Evolutionary conservation across 2,797 vertebrate species (phyloP).

Genomic region (Nannoperca obscura): DNA sequence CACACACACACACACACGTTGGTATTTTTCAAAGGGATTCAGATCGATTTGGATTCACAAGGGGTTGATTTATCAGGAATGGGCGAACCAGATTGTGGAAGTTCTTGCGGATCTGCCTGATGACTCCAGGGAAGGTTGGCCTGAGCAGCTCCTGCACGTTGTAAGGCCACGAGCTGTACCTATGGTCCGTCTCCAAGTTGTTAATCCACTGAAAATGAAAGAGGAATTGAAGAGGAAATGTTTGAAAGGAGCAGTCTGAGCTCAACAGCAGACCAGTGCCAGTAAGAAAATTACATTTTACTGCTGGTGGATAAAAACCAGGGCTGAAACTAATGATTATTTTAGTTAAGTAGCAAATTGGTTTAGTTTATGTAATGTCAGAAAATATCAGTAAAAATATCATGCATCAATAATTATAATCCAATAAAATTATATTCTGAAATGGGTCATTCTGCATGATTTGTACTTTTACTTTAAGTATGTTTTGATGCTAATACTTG

Average conservation of each 20-base stretch:
- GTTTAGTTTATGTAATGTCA: background rate
- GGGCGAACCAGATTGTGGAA: slow-evolving; percentile 95
- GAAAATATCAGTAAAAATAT: background rate
- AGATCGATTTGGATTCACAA: slow-evolving; percentile 16
- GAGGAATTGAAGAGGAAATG: slow-evolving; percentile 8
- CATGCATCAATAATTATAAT: no score
- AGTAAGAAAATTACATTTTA: slow-evolving; percentile 19
- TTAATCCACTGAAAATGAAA: slow-evolving; percentile 92
- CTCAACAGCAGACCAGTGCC: background rate
- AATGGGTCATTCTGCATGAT: no score
- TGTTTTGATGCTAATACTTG: no score
- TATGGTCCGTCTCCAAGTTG: slow-evolving; percentile 93
- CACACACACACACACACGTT: slow-evolving; percentile 23
- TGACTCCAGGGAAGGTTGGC: slow-evolving; percentile 97
- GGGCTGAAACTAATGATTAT: background rate
- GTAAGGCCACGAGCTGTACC: slow-evolving; percentile 94
- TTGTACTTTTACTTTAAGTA: no score
- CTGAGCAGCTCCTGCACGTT: slow-evolving; percentile 95
- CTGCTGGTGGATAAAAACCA: slow-evolving; percentile 10
- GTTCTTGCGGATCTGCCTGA: slow-evolving; percentile 97
- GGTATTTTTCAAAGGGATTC: background rate
- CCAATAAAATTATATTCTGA: no score
- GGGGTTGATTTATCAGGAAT: background rate
- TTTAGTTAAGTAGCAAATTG: background rate
- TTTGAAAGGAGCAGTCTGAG: background rate